A percentile compares a stretch with the other conserved stretches of the same genome.
phyloP scores from a whole-genome alignment of 2,113 vertebrate genomes.

The Ariopsis seemanni region DNA sequence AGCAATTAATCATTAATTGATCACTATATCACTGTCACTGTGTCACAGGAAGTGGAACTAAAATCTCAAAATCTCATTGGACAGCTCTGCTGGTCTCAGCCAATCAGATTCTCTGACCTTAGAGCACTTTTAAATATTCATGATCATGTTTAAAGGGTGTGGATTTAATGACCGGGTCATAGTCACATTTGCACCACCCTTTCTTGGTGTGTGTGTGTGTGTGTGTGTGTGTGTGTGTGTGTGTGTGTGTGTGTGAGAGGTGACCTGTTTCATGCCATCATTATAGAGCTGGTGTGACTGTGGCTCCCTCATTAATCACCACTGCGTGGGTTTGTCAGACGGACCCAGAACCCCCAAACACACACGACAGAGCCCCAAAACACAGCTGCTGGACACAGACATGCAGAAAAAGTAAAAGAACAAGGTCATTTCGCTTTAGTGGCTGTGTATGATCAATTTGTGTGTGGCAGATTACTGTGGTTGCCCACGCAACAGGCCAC shows the following conservation, averaged over 20 bases:
- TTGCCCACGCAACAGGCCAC: not conserved
- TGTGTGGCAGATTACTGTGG: not conserved
- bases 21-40: slow-evolving; percentile 11
- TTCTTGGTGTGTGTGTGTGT: slow-evolving; percentile 19
- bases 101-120: not conserved
- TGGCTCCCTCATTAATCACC: slow-evolving; percentile 53
- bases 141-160: not conserved
- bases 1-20: slow-evolving; percentile 9
- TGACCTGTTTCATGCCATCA: slow-evolving; percentile 47
- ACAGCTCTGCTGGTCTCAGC: not conserved
- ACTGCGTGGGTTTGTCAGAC: slow-evolving; percentile 25
- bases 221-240: slow-evolving; percentile 45
- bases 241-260: slow-evolving; percentile 40
- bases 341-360: not conserved
- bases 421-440: not conserved
- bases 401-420: not conserved
- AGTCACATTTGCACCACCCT: not conserved
- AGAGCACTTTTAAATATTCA: slow-evolving; percentile 9
- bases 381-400: slow-evolving; percentile 19
- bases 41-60: not conserved
- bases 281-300: slow-evolving; percentile 49
- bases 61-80: not conserved
- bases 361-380: not conserved
- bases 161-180: slow-evolving; percentile 6
- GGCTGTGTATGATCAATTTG: not conserved